phyloP scores from a whole-genome alignment of 2,888 invertebrate genomes.

The Timema podura region DNA sequence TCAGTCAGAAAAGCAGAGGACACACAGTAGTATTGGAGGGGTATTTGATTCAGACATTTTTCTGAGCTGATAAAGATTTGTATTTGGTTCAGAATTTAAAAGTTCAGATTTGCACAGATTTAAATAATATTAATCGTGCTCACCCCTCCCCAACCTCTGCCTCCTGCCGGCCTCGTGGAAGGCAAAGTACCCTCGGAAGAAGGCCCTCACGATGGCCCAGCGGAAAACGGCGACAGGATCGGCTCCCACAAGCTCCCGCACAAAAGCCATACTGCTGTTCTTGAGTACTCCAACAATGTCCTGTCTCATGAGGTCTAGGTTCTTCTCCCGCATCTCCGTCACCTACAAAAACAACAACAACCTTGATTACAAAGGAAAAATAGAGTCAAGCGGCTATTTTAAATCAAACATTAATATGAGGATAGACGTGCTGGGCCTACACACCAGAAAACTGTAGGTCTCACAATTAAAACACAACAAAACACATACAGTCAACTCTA shows the following conservation, averaged over 20 bases:
- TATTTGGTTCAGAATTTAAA: too few species aligned
- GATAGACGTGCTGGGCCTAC: too few species aligned
- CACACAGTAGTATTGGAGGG: too few species aligned
- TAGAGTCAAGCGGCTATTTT: too few species aligned
- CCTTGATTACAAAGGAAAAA: background rate
- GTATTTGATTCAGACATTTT: too few species aligned
- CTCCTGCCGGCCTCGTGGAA: conserved; percentile 77
- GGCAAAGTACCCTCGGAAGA: conserved; percentile 87
- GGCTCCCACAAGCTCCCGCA: conserved; percentile 86
- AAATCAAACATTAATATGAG: too few species aligned
- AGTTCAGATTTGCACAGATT: too few species aligned
- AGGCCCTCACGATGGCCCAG: conserved; percentile 90
- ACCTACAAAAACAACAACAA: conserved; percentile 49
- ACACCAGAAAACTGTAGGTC: too few species aligned
- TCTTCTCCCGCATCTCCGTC: conserved; percentile 91
- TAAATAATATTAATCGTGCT: conserved; percentile 18
- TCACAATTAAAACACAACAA: too few species aligned
- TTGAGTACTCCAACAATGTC: conserved; percentile 92
- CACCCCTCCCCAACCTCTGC: conserved; percentile 57
- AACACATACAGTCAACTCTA: too few species aligned
- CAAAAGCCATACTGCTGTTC: conserved; percentile 89
- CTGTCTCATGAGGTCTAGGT: conserved; percentile 89
- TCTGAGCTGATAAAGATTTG: too few species aligned
- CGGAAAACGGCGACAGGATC: conserved; percentile 91
- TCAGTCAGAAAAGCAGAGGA: too few species aligned